Evolutionary conservation across 2,888 invertebrate genomes (phyloP), one percentile per base, ranked within the genome.

Genomic region (Catocala sponsa): DNA sequence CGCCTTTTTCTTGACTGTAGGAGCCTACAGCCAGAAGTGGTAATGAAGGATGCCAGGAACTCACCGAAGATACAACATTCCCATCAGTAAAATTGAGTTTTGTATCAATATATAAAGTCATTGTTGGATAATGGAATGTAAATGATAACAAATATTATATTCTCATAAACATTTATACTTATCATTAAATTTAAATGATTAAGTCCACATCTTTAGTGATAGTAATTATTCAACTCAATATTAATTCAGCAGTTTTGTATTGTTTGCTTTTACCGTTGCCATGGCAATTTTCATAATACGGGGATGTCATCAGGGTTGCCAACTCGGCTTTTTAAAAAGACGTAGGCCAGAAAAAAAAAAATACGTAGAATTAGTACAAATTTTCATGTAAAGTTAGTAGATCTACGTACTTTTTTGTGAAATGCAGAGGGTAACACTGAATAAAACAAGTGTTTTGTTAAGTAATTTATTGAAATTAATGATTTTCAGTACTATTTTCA

Each of bases 1-100:
- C 98, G 33, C 98, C 98, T 81, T 97, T 97, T 73, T 98, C 98
- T 87, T 98, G 98, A 76, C 97, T 97, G 86, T 97, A 98, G 4
- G 98, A 97, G 6, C 98, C 97, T 5, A 98, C 96, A 15, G 98
- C 98, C 53, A 99, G 91, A 43, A 98, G 90, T 0, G 98, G 97
- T 72, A 97, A 95, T 64, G 96, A 96, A 38, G 96, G 95, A 89
- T 98, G 99, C 98, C 98, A 99, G 64, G 96, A 95, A 59, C 97
- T 96, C 72, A 96, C 95, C n/a, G 97, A 97, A 70, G 97, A 97
- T 55, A 98, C 96, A n/a, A 97, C 96, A 83, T 96, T 96, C 54
- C 90, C 88, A 82, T 97, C 97, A 49, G 95, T 92, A 88, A 97
- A 97, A 90, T 96, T 96, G n/a, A 98, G 96, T 80, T 97, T 97